phyloP scores from a whole-genome alignment of 2,888 invertebrate genomes.

The Steromphala cineraria region DNA sequence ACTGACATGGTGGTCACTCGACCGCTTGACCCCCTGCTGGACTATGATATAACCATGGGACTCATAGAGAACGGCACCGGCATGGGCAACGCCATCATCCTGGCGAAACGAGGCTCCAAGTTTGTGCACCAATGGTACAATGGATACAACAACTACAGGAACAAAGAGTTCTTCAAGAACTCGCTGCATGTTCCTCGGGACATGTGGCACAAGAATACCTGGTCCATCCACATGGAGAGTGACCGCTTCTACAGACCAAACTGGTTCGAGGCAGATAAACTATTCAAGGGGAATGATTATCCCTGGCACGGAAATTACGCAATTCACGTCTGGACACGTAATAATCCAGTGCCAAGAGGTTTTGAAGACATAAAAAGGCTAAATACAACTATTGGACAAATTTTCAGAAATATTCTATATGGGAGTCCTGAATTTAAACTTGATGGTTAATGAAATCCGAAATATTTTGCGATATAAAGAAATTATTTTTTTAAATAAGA shows the following conservation, averaged over 20 bases:
- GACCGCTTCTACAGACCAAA: constrained; percentile 37
- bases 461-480: too few species aligned
- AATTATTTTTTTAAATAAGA: too few species aligned
- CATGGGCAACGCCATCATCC: constrained; percentile 42
- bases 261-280: constrained; percentile 39
- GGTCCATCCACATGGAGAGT: constrained; percentile 35
- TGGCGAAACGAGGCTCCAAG: constrained; percentile 30
- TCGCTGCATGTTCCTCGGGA: constrained; percentile 34
- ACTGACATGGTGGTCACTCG: constrained; percentile 39
- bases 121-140: constrained; percentile 40
- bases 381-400: constrained; percentile 40
- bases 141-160: constrained; percentile 32
- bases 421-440: constrained; percentile 12
- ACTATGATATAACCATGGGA: constrained; percentile 37
- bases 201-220: constrained; percentile 28
- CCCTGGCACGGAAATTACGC: constrained; percentile 40
- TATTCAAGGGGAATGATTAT: constrained; percentile 35
- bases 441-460: too few species aligned
- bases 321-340: constrained; percentile 39
- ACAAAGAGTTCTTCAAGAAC: constrained; percentile 28
- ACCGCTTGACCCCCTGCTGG: constrained; percentile 30
- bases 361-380: constrained; percentile 29
- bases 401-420: constrained; percentile 40
- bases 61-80: constrained; percentile 40
- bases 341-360: constrained; percentile 30